phyloP scores from a whole-genome alignment of 2,113 vertebrate genomes.

The Eudorcas thomsonii region DNA sequence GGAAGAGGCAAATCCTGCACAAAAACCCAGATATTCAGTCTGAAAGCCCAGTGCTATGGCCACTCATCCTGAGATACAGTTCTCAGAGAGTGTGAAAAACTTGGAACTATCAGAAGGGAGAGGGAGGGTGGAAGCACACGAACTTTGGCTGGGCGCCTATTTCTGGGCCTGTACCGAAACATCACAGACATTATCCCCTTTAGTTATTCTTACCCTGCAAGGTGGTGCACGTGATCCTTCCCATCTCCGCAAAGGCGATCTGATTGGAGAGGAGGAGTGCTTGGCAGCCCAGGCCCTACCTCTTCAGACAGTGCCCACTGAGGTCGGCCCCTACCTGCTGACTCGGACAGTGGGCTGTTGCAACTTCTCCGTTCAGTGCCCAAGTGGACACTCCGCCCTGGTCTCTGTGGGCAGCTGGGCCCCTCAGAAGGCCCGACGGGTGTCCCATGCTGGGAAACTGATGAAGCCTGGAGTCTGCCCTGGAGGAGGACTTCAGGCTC shows the following conservation, averaged over 20 bases:
- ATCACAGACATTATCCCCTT: too few relatives aligned
- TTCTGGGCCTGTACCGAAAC: neutral
- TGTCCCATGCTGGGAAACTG: neutral
- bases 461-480: neutral
- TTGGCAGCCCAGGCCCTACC: neutral
- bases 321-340: rapidly evolving
- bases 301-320: neutral
- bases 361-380: too few relatives aligned
- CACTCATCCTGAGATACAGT: neutral
- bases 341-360: neutral
- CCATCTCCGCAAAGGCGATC: neutral
- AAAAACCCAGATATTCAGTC: neutral
- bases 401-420: neutral
- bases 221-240: neutral
- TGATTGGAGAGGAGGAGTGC: neutral
- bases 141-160: too few relatives aligned
- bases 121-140: too few relatives aligned
- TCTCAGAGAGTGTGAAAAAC: neutral
- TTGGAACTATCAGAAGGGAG: neutral
- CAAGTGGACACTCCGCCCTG: neutral
- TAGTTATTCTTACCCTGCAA: neutral
- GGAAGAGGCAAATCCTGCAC: neutral
- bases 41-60: neutral
- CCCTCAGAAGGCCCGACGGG: neutral
- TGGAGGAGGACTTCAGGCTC: neutral